A percentile compares a stretch with the other conserved stretches of the same genome.
Conservation (phyloP, 2,888 invertebrate species). For the Eilema depressum region DNA sequence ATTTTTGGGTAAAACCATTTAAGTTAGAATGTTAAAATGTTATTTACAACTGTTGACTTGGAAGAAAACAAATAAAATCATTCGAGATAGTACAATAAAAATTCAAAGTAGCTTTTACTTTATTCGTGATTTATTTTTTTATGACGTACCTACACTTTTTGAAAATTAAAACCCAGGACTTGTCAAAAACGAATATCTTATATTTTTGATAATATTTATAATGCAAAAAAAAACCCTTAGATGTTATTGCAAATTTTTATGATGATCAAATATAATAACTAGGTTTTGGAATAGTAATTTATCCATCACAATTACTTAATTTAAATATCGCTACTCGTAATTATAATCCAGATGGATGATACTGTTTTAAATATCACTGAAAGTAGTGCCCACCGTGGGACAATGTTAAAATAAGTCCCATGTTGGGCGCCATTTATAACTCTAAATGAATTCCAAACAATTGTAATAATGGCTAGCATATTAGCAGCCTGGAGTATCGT, state of each 20-base stretch:
- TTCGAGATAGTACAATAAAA: neutral
- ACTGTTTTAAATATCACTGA: too few species aligned
- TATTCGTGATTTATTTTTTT: neutral
- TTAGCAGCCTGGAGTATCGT: conserved; percentile 54
- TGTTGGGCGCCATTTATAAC: conserved; percentile 49
- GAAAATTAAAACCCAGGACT: neutral
- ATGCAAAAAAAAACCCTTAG: too few species aligned
- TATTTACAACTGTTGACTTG: neutral
- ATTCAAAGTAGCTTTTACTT: neutral
- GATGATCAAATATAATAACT: too few species aligned
- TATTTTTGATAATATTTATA: too few species aligned
- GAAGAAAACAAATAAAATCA: neutral
- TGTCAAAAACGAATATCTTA: too few species aligned
- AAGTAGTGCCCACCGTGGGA: too few species aligned
- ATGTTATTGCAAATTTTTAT: too few species aligned
- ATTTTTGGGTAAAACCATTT: conserved; percentile 14
- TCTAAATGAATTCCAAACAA: conserved; percentile 70
- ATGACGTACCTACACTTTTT: neutral
- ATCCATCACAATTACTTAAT: too few species aligned
- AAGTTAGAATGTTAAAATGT: neutral
- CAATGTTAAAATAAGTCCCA: conserved; percentile 30
- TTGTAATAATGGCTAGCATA: conserved; percentile 60
- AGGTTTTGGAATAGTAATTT: too few species aligned
- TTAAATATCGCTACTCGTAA: neutral
- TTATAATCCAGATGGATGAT: too few species aligned